Evolutionary conservation across 2,888 invertebrate genomes (phyloP).

Genomic region (Epinotia bilunana): DNA sequence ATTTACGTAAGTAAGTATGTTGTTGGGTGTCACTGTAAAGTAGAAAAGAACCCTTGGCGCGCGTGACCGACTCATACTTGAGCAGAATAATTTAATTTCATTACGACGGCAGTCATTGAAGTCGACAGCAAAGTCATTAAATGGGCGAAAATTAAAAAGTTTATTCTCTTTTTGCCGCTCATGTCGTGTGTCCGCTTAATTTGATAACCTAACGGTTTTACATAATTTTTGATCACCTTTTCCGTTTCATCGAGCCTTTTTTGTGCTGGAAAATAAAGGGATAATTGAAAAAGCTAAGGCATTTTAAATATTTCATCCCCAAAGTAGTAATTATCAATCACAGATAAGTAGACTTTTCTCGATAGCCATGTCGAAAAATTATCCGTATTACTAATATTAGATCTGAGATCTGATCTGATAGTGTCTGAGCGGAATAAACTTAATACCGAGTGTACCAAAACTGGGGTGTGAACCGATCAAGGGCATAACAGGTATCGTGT

Average conservation of each 20-base stretch:
- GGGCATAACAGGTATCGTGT: no score
- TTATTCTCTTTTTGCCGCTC: background rate
- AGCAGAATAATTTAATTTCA: background rate
- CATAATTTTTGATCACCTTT: background rate
- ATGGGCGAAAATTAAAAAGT: background rate
- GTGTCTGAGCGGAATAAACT: no score
- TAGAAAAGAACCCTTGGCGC: no score
- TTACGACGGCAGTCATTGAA: conserved; percentile 1
- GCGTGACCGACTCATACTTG: no score
- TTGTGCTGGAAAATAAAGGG: background rate
- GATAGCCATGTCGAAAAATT: background rate
- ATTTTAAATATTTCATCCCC: background rate
- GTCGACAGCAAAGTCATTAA: background rate
- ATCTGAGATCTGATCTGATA: no score
- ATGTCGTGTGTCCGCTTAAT: background rate
- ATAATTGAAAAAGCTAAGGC: background rate
- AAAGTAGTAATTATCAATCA: background rate
- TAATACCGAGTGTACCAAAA: no score
- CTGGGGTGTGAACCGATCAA: no score
- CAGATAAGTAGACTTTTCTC: background rate
- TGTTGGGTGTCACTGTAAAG: no score
- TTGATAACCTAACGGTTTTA: background rate
- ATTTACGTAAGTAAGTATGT: no score
- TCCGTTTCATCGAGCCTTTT: background rate
- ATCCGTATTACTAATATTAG: no score